Conservation (phyloP, 2,797 vertebrate species). For the Jordanella pulchra region DNA sequence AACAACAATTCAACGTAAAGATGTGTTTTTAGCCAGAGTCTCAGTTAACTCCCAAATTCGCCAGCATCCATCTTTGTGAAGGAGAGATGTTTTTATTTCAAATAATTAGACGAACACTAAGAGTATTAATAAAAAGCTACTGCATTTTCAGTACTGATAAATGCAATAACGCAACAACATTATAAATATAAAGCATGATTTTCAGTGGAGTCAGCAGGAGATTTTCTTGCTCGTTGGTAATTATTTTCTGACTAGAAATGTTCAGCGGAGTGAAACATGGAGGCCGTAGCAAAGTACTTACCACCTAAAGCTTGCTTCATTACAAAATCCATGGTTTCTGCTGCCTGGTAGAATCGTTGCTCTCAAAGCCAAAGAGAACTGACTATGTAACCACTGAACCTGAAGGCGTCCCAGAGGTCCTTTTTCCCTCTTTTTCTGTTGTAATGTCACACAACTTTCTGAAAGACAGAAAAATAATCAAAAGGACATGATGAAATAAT, state of each 20-base stretch:
- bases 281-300: conserved; percentile 68
- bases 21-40: background rate
- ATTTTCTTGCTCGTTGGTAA: background rate
- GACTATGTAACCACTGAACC: conserved; percentile 77
- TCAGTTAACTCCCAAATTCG: background rate
- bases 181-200: background rate
- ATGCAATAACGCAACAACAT: background rate
- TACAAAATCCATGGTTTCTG: conserved; percentile 92
- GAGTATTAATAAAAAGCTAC: background rate
- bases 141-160: background rate
- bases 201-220: background rate
- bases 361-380: conserved; percentile 70
- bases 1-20: background rate
- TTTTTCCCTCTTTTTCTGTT: conserved; percentile 11
- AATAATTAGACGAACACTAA: background rate
- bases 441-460: conserved; percentile 12
- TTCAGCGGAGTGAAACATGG: background rate
- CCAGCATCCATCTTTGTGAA: background rate
- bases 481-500: background rate
- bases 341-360: conserved; percentile 52
- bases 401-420: conserved; percentile 19
- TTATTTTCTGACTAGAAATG: background rate
- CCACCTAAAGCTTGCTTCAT: conserved; percentile 98
- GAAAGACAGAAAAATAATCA: conserved; percentile 20
- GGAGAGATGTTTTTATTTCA: background rate